phyloP scores from a whole-genome alignment of 2,113 vertebrate species.

The Hyperopisus bebe region DNA sequence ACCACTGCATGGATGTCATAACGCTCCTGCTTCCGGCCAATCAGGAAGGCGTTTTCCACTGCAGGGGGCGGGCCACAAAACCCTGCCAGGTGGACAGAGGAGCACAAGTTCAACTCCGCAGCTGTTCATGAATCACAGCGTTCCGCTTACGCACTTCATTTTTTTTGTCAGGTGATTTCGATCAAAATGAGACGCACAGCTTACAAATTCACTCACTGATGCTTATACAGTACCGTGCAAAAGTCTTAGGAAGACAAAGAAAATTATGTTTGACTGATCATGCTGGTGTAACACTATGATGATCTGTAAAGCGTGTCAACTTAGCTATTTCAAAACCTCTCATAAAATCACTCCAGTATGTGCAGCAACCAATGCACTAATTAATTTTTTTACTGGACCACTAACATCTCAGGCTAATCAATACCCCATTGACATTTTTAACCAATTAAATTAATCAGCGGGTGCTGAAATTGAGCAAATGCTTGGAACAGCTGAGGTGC shows the following conservation, averaged over 20 bases:
- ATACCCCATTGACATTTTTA: neutral
- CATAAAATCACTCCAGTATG: neutral
- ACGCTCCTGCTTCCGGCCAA: conserved; percentile 73
- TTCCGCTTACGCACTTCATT: neutral
- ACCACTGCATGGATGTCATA: conserved; percentile 83
- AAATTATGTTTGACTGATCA: neutral
- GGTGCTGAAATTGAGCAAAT: neutral
- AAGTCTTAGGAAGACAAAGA: neutral
- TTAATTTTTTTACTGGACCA: neutral
- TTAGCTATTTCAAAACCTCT: neutral
- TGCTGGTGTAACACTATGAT: neutral
- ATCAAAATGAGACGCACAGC: neutral
- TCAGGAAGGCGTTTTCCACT: conserved; percentile 70
- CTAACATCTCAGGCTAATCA: neutral
- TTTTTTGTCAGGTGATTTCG: neutral
- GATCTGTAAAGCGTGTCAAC: neutral
- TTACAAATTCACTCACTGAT: neutral
- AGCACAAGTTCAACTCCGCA: neutral
- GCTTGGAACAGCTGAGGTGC: neutral
- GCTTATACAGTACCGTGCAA: neutral
- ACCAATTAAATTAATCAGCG: neutral
- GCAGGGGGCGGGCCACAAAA: conserved; percentile 80
- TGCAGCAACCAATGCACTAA: neutral
- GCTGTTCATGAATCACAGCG: neutral
- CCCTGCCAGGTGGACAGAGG: conserved; percentile 54